These are phyloP conservation scores for Erebia palarica DNA, from an alignment of 2,888 invertebrate genomes.

Conservation along the genomic window DNA sequence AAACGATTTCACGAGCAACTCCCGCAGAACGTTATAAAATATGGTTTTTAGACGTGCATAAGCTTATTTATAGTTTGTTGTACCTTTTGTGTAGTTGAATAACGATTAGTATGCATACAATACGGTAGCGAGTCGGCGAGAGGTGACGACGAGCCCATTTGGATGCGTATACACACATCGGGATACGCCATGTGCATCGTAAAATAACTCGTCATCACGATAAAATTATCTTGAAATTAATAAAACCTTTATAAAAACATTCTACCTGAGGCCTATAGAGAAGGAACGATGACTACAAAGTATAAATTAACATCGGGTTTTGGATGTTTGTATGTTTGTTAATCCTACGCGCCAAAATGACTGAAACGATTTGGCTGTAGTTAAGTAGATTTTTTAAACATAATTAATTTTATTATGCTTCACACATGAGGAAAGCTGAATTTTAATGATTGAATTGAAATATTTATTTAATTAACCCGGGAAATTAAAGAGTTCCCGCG, in stretches of 20 bases:
- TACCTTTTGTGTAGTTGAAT: slow-evolving; percentile 34
- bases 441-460: no score
- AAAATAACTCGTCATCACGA: slow-evolving; percentile 47
- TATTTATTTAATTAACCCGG: no score
- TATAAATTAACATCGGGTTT: neutral
- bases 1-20: slow-evolving; percentile 31
- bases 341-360: no score
- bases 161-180: slow-evolving; percentile 62
- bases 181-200: slow-evolving; percentile 57
- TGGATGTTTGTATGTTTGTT: no score
- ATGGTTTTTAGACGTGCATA: slow-evolving; percentile 41
- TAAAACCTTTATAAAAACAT: slow-evolving; percentile 47
- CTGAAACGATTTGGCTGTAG: no score
- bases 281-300: slow-evolving; percentile 17
- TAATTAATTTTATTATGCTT: no score
- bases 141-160: slow-evolving; percentile 75
- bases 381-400: no score
- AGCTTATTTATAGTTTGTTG: slow-evolving; percentile 39
- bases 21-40: slow-evolving; percentile 36
- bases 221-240: slow-evolving; percentile 60
- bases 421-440: no score
- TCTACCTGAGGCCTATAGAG: slow-evolving; percentile 36
- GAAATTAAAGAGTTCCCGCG: no score
- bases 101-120: slow-evolving; percentile 72
- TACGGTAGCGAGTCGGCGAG: slow-evolving; percentile 54